Evolutionary conservation across 2,797 vertebrate species (phyloP), one percentile per base, ranked within the genome.

Genomic region (Sebastes diploproa): DNA sequence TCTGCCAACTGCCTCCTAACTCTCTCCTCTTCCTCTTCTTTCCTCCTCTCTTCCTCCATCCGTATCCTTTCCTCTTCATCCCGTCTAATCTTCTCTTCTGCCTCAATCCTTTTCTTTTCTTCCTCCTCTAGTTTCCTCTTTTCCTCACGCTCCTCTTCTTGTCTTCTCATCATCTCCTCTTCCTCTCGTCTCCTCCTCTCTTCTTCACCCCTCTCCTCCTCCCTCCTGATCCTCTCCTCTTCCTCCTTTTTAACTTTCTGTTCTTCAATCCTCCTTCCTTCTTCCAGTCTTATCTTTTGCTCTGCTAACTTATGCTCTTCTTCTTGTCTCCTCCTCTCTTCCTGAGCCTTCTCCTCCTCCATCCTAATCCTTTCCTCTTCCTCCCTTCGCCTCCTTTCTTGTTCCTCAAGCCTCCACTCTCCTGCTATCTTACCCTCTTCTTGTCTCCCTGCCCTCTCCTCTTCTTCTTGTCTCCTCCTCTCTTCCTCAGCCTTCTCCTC

Each of bases 11-110:
- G 20, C 20, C 38, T 74, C 32, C 42, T 68, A 34, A 63, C 4
- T 16, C 9, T 55, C 1, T 72, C 58, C 4, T 42, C 38, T 0
- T 72, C 58, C 6, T 46, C 42, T 20, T 46, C 16, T 46, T 58
- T 42, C 25, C 11, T 20, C 3, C 20, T n/a, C 71, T 62, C 66
- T 7, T 69, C 64, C 30, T 72, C 68, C 59, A 29, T 1, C 23
- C 32, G 6, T 9, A 22, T 23, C 32, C 2, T 70, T 6, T 62
- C 66, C 60, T 67, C 66, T 60, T 83, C 52, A 22, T 77, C 66
- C 27, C 22, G 30, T 77, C 46, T 81, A 6, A 16, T 42, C 12
- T 12, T 72, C 46, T 86, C 66, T 5, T 78, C 75, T 70, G 68
- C 77, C 11, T 73, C 36, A 73, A 22, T 5, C 22, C 46, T 56